Evolutionary conservation across 2,888 invertebrate species (phyloP).

Genomic region (Synanthedon formicaeformis): DNA sequence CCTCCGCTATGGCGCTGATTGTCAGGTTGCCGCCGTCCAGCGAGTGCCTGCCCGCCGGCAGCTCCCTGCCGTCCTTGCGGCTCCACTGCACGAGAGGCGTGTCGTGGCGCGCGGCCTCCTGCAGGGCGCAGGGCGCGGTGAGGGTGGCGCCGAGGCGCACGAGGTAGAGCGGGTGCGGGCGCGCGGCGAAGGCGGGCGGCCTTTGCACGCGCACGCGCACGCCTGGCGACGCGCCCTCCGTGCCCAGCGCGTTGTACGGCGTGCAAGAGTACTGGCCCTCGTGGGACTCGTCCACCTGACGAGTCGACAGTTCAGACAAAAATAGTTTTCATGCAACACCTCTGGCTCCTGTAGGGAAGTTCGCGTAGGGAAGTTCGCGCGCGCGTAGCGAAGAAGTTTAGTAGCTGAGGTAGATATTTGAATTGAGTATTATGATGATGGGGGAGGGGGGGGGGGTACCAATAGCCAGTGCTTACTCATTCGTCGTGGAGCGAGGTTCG

Average conservation of each 20-base stretch:
- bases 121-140: conserved; percentile 85
- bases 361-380: no score
- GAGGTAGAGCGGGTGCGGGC: conserved; percentile 87
- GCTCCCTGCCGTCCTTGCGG: conserved; percentile 80
- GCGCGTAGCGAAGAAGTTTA: no score
- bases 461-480: no score
- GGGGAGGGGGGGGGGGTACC: no score
- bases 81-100: conserved; percentile 27
- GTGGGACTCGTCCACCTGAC: conserved; percentile 82
- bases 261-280: conserved; percentile 92
- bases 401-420: no score
- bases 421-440: no score
- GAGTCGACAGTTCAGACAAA: no score
- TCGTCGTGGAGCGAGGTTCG: no score
- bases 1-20: conserved; percentile 82
- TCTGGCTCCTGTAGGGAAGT: no score
- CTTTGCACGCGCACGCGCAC: conserved; percentile 88
- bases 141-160: conserved; percentile 83
- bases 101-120: conserved; percentile 60
- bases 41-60: conserved; percentile 76
- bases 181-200: conserved; percentile 84
- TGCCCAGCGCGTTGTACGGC: conserved; percentile 89
- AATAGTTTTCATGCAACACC: no score
- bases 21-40: conserved; percentile 85
- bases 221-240: conserved; percentile 84